A percentile compares a stretch with the other conserved stretches of the same genome.
phyloP scores from a whole-genome alignment of 2,113 vertebrate genomes.

The Turnix velox region DNA sequence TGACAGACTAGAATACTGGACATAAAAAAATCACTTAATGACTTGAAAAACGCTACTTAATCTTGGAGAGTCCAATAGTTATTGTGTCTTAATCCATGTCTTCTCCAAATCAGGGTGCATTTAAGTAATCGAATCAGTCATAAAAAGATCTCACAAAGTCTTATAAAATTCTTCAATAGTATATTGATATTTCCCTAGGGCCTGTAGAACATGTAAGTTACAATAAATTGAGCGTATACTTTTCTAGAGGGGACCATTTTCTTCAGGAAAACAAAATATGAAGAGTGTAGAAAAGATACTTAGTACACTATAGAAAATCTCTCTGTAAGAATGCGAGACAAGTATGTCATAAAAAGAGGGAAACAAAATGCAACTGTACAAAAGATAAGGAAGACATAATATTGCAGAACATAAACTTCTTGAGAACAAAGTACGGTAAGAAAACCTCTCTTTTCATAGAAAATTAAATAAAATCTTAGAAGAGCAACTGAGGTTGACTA shows the following conservation, averaged over 20 bases:
- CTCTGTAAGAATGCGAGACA: not conserved
- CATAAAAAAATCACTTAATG: not conserved
- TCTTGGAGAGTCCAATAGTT: not conserved
- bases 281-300: not conserved
- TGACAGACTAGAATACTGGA: not conserved
- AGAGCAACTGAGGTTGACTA: not conserved
- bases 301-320: not conserved
- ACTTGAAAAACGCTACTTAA: not conserved
- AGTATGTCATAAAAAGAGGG: not conserved
- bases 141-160: not conserved
- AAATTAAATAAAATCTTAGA: not conserved
- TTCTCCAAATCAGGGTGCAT: not conserved
- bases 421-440: not conserved
- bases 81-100: not conserved
- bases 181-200: not conserved
- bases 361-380: not conserved
- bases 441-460: not conserved
- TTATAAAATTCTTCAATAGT: not conserved
- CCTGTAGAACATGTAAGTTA: not conserved
- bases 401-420: not conserved
- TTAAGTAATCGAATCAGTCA: not conserved
- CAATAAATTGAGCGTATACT: not conserved
- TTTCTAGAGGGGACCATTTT: not conserved
- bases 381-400: not conserved
- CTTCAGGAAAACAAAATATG: not conserved